Conservation (phyloP, 1,140 invertebrate genomes). For the Rhynchophorus ferrugineus region DNA sequence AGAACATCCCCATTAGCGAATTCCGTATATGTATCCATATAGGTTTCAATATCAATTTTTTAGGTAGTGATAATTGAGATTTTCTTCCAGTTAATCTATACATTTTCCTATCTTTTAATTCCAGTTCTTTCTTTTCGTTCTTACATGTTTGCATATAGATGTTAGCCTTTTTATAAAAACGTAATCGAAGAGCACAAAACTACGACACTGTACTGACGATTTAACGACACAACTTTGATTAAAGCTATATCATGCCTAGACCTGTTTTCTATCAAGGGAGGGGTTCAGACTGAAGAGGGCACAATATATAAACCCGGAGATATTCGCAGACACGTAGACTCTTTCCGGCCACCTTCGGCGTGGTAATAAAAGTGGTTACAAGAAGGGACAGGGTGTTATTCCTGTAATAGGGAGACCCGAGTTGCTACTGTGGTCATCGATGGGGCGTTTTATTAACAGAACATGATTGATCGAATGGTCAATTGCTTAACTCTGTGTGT, state of each 20-base stretch:
- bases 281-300: not conserved
- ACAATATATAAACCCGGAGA: not conserved
- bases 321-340: not conserved
- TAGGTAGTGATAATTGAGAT: too few relatives aligned
- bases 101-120: too few relatives aligned
- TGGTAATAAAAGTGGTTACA: not conserved
- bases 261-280: not conserved
- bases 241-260: not conserved
- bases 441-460: not conserved
- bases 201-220: not conserved
- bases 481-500: too few relatives aligned
- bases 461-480: not conserved
- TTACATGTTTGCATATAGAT: too few relatives aligned
- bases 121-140: too few relatives aligned
- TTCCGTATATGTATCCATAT: too few relatives aligned
- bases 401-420: too few relatives aligned
- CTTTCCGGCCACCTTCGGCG: not conserved
- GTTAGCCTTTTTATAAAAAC: too few relatives aligned
- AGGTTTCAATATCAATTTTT: too few relatives aligned
- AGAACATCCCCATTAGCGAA: too few relatives aligned
- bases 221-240: not conserved
- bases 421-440: not conserved
- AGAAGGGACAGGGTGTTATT: not conserved
- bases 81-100: too few relatives aligned
- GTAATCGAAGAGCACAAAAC: too few relatives aligned